Conservation (phyloP, 2,888 invertebrate genomes). For the Tinea semifulvella region DNA sequence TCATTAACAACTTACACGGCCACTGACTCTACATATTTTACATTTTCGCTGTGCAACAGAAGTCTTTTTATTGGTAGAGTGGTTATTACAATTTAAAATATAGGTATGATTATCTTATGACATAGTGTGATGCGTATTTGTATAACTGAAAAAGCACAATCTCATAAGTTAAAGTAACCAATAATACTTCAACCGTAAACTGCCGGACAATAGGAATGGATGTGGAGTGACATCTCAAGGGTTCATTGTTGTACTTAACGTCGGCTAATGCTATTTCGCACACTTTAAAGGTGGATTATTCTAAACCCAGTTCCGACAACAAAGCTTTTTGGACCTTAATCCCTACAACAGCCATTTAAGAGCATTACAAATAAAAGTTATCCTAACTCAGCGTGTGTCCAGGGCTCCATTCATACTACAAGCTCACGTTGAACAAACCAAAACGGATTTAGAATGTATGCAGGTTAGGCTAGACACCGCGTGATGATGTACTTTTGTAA, state of each 20-base stretch:
- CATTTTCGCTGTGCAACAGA: no score
- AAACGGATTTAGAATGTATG: no score
- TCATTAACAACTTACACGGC: no score
- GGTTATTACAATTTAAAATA: no score
- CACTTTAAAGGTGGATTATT: conserved; percentile 9
- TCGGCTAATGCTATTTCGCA: conserved; percentile 34
- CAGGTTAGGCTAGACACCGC: no score
- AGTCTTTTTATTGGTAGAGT: no score
- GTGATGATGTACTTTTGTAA: no score
- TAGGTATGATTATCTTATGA: no score
- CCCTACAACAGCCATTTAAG: conserved; percentile 63
- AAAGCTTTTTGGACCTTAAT: conserved; percentile 52
- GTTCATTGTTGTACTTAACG: conserved; percentile 33
- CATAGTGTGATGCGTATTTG: no score
- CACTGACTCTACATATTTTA: no score
- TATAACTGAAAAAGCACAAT: no score
- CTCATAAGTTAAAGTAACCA: background rate
- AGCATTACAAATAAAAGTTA: conserved; percentile 62
- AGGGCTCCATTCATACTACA: conserved; percentile 13
- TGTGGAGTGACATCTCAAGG: conserved; percentile 54
- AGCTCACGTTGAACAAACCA: no score
- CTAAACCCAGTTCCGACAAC: conserved; percentile 30
- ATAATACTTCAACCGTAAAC: conserved; percentile 10
- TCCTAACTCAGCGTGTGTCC: conserved; percentile 29
- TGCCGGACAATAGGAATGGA: conserved; percentile 18